Evolutionary conservation across 2,888 invertebrate species (phyloP).

Genomic region (Cetonia aurata): DNA sequence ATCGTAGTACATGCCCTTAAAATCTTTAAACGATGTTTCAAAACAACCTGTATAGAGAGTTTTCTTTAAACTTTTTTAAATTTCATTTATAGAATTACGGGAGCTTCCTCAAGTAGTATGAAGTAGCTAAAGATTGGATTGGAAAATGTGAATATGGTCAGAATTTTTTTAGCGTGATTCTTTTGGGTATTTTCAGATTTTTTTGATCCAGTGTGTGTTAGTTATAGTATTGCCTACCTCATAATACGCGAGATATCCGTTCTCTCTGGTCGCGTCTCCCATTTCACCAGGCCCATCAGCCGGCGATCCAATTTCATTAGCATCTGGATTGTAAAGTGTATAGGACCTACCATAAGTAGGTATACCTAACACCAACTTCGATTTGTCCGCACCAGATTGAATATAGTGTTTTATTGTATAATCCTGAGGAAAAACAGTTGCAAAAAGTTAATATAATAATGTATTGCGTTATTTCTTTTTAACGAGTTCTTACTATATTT

Average conservation of each 20-base stretch:
- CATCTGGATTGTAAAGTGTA: conserved; percentile 88
- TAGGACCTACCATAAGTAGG: conserved; percentile 93
- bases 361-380: conserved; percentile 87
- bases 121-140: too few species aligned
- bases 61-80: too few species aligned
- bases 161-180: neutral
- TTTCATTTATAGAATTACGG: neutral
- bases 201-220: too few species aligned
- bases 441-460: neutral
- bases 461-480: neutral
- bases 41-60: too few species aligned
- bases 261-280: conserved; percentile 92
- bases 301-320: conserved; percentile 87
- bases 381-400: conserved; percentile 81
- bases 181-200: neutral
- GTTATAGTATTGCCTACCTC: conserved; percentile 72
- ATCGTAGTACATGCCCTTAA: too few species aligned
- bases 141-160: neutral
- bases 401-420: conserved; percentile 87
- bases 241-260: conserved; percentile 93
- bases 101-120: too few species aligned
- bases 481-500: conserved; percentile 80
- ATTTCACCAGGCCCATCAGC: conserved; percentile 92
- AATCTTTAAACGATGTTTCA: too few species aligned
- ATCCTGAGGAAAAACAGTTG: conserved; percentile 72